Conservation (phyloP, 1,140 invertebrate genomes). For the Hylyphantes graminicola region DNA sequence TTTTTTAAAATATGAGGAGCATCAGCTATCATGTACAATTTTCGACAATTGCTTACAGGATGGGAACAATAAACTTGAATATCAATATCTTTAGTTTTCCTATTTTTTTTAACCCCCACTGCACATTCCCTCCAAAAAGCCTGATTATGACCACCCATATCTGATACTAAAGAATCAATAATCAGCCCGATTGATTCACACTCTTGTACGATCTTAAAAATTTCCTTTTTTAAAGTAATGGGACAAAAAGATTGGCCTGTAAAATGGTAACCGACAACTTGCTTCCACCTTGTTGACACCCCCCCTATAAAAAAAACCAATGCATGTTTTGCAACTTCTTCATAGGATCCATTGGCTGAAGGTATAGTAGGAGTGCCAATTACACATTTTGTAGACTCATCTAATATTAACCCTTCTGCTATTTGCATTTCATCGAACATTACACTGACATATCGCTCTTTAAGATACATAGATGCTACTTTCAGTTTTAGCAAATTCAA, state of each 20-base stretch:
- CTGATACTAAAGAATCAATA: slow-evolving; percentile 7
- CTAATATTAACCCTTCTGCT: slow-evolving; percentile 5
- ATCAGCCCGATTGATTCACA: slow-evolving; percentile 2
- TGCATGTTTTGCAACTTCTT: slow-evolving; percentile 23
- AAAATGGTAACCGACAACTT: not conserved
- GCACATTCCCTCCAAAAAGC: slow-evolving; percentile 19
- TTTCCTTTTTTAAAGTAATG: not conserved
- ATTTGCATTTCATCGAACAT: slow-evolving; percentile 14
- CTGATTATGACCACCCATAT: slow-evolving; percentile 14
- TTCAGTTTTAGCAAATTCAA: not conserved
- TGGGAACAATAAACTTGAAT: slow-evolving; percentile 6
- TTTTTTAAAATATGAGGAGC: slow-evolving; percentile 28
- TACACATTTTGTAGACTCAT: not conserved
- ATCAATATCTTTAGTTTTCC: not conserved
- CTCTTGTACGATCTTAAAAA: not conserved
- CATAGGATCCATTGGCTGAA: not conserved
- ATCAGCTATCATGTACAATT: not conserved
- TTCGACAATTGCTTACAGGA: not conserved
- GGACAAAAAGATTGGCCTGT: not conserved
- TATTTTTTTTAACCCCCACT: not conserved
- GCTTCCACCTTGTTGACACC: slow-evolving; percentile 15
- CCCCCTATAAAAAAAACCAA: slow-evolving; percentile 17
- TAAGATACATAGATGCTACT: not conserved
- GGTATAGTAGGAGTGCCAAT: slow-evolving; percentile 3
- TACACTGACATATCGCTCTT: not conserved